Percentiles rank a stretch among this genome's conserved stretches.
These are phyloP conservation scores for Spilarctia lutea DNA, from an alignment of 2,888 invertebrate genomes.

Conservation along the genomic window DNA sequence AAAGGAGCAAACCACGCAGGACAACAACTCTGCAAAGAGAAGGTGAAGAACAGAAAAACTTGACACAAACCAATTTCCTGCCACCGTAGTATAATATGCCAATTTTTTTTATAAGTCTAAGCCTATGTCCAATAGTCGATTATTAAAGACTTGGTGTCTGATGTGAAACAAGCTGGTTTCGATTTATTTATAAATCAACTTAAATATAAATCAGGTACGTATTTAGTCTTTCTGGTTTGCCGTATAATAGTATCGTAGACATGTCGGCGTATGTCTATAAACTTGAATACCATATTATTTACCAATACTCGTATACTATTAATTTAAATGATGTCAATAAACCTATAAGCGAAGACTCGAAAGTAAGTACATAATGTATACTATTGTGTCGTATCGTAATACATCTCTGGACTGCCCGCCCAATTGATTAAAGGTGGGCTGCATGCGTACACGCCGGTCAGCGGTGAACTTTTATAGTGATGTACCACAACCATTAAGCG, in stretches of 20 bases:
- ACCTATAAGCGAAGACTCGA: constrained; percentile 18
- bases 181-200: background rate
- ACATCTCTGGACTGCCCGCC: constrained; percentile 52
- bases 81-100: too few relatives aligned
- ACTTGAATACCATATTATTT: constrained; percentile 7
- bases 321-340: constrained; percentile 8
- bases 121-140: too few relatives aligned
- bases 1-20: background rate
- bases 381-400: constrained; percentile 37
- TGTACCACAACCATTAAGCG: constrained; percentile 25
- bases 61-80: too few relatives aligned
- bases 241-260: background rate
- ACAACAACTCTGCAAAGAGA: background rate
- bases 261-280: background rate
- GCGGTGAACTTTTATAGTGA: constrained; percentile 61
- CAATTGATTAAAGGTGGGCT: constrained; percentile 59
- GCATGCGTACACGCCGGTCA: constrained; percentile 48
- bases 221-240: background rate
- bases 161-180: too few relatives aligned
- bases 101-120: too few relatives aligned
- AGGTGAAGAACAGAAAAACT: too few relatives aligned
- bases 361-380: constrained; percentile 20
- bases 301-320: background rate
- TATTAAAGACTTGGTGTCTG: too few relatives aligned
- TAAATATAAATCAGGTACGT: background rate